Evolutionary conservation across 2,113 vertebrate species (phyloP).

Genomic region (Otus sunia): DNA sequence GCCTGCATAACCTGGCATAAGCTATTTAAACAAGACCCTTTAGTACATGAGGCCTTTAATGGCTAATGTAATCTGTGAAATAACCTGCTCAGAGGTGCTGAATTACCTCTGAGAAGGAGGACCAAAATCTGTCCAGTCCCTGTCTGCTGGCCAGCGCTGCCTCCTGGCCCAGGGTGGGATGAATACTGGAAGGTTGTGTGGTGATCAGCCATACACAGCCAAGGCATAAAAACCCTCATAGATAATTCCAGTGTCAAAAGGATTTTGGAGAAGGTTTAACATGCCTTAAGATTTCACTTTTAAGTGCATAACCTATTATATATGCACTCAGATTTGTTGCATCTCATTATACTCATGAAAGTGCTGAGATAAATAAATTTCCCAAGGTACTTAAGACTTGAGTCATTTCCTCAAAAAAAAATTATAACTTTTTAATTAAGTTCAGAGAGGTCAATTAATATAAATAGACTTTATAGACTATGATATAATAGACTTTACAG

Average conservation of each 20-base stretch:
- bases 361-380: background rate
- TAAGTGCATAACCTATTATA: background rate
- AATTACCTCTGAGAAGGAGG: background rate
- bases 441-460: background rate
- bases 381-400: background rate
- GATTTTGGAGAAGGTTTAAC: background rate
- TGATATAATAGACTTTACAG: background rate
- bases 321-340: background rate
- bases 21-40: background rate
- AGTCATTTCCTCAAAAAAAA: background rate
- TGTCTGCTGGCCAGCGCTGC: background rate
- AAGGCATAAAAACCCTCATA: background rate
- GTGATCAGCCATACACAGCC: background rate
- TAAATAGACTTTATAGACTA: background rate
- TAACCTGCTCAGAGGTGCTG: background rate
- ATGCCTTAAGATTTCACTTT: background rate
- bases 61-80: background rate
- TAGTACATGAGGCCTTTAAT: rapidly evolving
- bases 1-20: rapidly evolving
- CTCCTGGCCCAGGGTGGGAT: background rate
- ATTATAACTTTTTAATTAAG: background rate
- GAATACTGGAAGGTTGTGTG: background rate
- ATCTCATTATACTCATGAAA: background rate
- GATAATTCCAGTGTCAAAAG: background rate
- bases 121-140: background rate